Evolutionary conservation across 2,888 invertebrate species (phyloP).

Genomic region (Nephrotoma guestfalica): DNA sequence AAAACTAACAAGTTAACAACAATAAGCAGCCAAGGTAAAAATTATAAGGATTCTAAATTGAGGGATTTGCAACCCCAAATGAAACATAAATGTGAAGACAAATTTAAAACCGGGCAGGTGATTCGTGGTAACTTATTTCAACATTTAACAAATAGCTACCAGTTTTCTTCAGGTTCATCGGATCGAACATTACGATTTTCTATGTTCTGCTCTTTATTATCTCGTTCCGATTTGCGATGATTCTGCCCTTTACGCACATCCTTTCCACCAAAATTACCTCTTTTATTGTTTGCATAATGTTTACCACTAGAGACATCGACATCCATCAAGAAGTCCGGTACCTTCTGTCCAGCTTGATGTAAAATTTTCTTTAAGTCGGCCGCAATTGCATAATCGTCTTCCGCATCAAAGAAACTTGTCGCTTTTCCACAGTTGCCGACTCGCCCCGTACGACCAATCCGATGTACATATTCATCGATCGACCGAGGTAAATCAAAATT

Average conservation of each 20-base stretch:
- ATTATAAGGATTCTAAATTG: background rate
- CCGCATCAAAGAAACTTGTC: constrained; percentile 66
- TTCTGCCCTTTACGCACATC: background rate
- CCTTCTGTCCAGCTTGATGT: constrained; percentile 58
- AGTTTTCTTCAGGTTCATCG: background rate
- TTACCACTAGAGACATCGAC: constrained; percentile 11
- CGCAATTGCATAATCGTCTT: constrained; percentile 44
- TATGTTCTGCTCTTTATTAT: background rate
- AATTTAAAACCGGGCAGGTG: background rate
- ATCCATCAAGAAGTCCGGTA: constrained; percentile 59
- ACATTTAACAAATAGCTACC: background rate
- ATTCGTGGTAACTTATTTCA: background rate
- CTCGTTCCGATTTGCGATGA: background rate
- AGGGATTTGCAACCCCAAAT: background rate
- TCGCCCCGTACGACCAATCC: constrained; percentile 89
- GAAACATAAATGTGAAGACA: background rate
- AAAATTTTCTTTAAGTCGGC: constrained; percentile 56
- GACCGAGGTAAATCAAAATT: constrained; percentile 83
- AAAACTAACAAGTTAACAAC: background rate
- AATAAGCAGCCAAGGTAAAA: background rate
- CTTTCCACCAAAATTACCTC: constrained; percentile 16
- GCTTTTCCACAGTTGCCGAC: constrained; percentile 83
- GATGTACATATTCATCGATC: constrained; percentile 89
- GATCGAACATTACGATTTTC: background rate
- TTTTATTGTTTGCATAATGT: constrained; percentile 34